phyloP scores from a whole-genome alignment of 2,888 invertebrate species.

The Lasioglossum leucozonium region DNA sequence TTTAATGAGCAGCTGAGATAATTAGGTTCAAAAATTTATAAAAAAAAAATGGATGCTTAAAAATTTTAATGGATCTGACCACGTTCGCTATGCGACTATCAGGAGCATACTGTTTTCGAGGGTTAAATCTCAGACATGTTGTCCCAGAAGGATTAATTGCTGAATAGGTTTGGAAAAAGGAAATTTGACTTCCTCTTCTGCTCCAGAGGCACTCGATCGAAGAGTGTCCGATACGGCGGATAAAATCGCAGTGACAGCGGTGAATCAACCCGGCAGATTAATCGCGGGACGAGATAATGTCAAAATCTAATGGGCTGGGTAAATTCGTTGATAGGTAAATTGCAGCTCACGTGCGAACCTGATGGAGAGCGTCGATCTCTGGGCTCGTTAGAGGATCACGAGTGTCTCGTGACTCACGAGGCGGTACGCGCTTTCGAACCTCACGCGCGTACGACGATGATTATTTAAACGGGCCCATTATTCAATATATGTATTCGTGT shows the following conservation, averaged over 20 bases:
- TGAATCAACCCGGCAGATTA: conserved; percentile 22
- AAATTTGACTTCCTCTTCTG: not conserved
- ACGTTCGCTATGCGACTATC: too few species aligned
- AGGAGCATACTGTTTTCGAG: not conserved
- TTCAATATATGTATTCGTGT: conserved; percentile 7
- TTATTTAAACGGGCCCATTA: conserved; percentile 12
- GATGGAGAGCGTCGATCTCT: conserved; percentile 34
- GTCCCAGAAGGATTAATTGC: too few species aligned
- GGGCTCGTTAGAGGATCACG: conserved; percentile 4
- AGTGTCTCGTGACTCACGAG: conserved; percentile 33
- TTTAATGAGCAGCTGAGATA: too few species aligned
- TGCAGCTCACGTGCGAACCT: conserved; percentile 46
- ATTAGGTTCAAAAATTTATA: too few species aligned
- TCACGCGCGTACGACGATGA: not conserved
- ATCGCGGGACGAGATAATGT: conserved; percentile 26
- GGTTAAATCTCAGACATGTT: too few species aligned
- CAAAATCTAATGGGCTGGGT: conserved; percentile 39
- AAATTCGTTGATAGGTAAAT: conserved; percentile 50
- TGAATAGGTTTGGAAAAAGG: not conserved
- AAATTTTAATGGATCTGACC: too few species aligned
- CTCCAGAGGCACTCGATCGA: not conserved
- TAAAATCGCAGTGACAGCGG: not conserved
- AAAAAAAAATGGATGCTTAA: too few species aligned
- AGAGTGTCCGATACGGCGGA: not conserved
- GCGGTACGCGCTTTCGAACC: conserved; percentile 11